phyloP scores from a whole-genome alignment of 1,140 invertebrate species.

The Microvelia longipes region DNA sequence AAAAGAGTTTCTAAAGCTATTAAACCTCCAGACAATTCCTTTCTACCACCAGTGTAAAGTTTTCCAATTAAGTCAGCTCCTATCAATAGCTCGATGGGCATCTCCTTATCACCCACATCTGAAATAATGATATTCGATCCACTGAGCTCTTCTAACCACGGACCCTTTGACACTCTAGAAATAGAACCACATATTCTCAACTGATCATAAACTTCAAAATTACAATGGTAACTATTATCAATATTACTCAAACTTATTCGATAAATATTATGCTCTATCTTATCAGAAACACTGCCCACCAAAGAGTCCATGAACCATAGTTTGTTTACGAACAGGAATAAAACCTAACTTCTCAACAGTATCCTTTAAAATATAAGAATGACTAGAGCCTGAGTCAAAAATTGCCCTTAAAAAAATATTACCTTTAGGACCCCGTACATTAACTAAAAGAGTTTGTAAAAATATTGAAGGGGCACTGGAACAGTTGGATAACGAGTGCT shows the following conservation, averaged over 20 bases:
- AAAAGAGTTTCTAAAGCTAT: background rate
- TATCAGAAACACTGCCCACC: too few species aligned
- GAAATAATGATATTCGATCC: background rate
- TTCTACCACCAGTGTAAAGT: background rate
- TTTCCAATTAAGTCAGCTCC: slow-evolving; percentile 5
- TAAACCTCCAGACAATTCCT: background rate
- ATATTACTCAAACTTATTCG: too few species aligned
- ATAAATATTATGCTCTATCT: too few species aligned
- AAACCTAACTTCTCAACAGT: background rate
- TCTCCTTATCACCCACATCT: background rate
- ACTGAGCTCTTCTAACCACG: slow-evolving; percentile 2
- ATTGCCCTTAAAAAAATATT: background rate
- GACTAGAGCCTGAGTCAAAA: background rate
- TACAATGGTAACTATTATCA: too few species aligned
- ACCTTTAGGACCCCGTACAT: background rate
- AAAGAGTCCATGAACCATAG: background rate
- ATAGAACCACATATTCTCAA: too few species aligned
- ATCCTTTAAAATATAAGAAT: background rate
- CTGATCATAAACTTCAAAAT: too few species aligned
- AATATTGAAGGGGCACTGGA: background rate
- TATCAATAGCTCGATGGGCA: slow-evolving; percentile 5
- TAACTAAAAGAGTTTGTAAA: background rate
- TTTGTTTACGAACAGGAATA: background rate
- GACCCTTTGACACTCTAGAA: background rate
- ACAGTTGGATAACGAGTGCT: background rate